Evolutionary conservation across 2,113 vertebrate genomes (phyloP).

Genomic region (Hippolais icterina): DNA sequence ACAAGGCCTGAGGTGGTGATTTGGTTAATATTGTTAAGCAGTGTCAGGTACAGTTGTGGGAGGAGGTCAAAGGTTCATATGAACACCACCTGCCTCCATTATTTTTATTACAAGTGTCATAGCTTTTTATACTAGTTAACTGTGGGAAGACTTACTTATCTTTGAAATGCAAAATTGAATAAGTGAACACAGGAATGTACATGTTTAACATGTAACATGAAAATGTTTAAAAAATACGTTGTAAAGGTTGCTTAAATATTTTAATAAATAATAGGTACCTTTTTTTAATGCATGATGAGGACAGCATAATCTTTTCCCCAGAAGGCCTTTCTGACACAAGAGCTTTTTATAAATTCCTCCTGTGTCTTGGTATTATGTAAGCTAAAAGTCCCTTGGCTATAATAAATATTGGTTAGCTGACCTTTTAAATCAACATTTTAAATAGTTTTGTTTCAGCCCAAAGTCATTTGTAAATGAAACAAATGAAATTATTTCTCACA

Average conservation of each 20-base stretch:
- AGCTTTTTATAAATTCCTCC: slow-evolving; percentile 35
- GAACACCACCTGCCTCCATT: not conserved
- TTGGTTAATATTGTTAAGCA: not conserved
- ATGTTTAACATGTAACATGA: not conserved
- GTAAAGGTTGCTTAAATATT: not conserved
- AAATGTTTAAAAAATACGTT: not conserved
- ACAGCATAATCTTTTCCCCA: not conserved
- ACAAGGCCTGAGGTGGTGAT: not conserved
- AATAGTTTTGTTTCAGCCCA: slow-evolving; percentile 36
- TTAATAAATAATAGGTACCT: not conserved
- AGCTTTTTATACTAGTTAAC: not conserved
- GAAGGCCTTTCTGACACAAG: not conserved
- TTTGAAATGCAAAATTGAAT: not conserved
- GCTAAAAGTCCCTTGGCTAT: not conserved
- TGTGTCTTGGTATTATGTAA: slow-evolving; percentile 46
- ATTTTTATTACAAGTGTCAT: not conserved
- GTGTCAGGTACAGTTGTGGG: not conserved
- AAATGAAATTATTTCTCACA: slow-evolving; percentile 11
- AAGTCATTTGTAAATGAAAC: slow-evolving; percentile 56
- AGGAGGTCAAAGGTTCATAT: not conserved
- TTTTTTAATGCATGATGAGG: not conserved
- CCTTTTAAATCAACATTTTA: slow-evolving; percentile 42
- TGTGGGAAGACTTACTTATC: not conserved
- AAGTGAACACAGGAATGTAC: not conserved
- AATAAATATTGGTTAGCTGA: slow-evolving; percentile 44